A percentile compares a stretch with the other conserved stretches of the same genome.
Conservation (phyloP, 2,797 vertebrate species). For the Loris lydekkerianus region DNA sequence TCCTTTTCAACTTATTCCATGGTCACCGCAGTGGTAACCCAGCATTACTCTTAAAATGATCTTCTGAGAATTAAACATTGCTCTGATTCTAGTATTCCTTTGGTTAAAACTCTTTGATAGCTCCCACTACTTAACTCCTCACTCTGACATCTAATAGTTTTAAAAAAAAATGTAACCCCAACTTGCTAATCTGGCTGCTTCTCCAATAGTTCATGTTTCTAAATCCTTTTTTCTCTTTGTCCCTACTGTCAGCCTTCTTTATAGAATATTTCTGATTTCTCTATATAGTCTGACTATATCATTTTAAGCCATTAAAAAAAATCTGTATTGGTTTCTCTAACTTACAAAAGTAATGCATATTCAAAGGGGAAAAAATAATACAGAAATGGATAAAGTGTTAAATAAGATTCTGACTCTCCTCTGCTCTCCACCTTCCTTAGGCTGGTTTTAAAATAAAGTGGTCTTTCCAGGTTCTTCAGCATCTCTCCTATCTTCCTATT, state of each 20-base stretch:
- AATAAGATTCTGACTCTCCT: conserved; percentile 1
- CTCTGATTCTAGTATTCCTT: conserved; percentile 48
- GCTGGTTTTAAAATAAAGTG: conserved; percentile 52
- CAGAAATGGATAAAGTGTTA: conserved; percentile 9
- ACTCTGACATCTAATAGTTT: conserved; percentile 52
- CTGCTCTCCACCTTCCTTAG: not conserved
- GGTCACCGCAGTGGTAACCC: not conserved
- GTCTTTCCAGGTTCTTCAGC: conserved; percentile 37
- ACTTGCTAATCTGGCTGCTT: conserved; percentile 46
- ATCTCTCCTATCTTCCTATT: not conserved
- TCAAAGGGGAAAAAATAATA: conserved; percentile 20
- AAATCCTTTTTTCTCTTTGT: conserved; percentile 66
- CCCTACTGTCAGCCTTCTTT: conserved; percentile 20
- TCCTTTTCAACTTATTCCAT: conserved; percentile 20
- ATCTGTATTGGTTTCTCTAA: conserved; percentile 63
- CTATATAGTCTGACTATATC: conserved; percentile 9
- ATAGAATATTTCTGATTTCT: conserved; percentile 27
- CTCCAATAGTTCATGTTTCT: conserved; percentile 56
- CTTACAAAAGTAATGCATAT: conserved; percentile 46
- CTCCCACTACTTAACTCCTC: conserved; percentile 24
- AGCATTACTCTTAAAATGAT: conserved; percentile 33
- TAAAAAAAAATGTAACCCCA: conserved; percentile 9
- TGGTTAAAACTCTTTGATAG: not conserved
- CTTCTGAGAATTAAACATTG: conserved; percentile 44
- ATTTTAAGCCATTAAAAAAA: conserved; percentile 57